phyloP scores from a whole-genome alignment of 2,113 vertebrate genomes.

The Caranx melampygus region DNA sequence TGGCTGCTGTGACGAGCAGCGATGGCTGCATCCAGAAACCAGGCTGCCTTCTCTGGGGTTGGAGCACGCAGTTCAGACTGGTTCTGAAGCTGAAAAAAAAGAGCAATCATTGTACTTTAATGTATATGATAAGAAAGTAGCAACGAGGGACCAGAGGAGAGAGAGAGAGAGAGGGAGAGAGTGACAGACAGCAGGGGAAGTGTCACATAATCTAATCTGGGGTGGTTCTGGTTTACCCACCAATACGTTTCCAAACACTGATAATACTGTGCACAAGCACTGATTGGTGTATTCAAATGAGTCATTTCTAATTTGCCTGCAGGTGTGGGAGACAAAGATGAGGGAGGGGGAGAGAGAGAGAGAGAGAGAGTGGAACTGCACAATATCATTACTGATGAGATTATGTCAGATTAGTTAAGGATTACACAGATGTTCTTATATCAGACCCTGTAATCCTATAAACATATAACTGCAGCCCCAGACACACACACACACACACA shows the following conservation, averaged over 20 bases:
- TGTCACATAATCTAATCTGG: conserved; percentile 8
- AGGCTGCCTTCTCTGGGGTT: conserved; percentile 95
- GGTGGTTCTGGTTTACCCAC: background rate
- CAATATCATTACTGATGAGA: conserved; percentile 80
- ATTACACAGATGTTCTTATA: conserved; percentile 79
- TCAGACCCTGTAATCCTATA: conserved; percentile 76
- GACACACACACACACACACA: conserved; percentile 12
- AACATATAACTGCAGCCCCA: conserved; percentile 53
- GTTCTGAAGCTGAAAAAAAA: conserved; percentile 90
- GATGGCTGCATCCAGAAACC: conserved; percentile 95
- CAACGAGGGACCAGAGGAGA: conserved; percentile 18
- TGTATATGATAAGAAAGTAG: conserved; percentile 1
- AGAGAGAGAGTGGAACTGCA: conserved; percentile 15
- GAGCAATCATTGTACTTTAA: background rate
- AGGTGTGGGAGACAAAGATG: conserved; percentile 30
- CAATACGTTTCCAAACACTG: conserved; percentile 28
- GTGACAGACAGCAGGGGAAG: conserved; percentile 8
- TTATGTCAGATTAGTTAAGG: conserved; percentile 81
- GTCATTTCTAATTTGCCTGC: conserved; percentile 32
- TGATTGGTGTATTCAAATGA: conserved; percentile 47
- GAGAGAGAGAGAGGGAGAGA: background rate
- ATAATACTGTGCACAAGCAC: conserved; percentile 20
- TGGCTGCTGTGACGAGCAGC: conserved; percentile 91
- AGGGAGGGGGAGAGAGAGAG: background rate
- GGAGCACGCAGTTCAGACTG: conserved; percentile 96